Percentiles rank a stretch among this genome's conserved stretches.
phyloP scores from a whole-genome alignment of 2,888 invertebrate genomes.

The Orthonevra nobilis region DNA sequence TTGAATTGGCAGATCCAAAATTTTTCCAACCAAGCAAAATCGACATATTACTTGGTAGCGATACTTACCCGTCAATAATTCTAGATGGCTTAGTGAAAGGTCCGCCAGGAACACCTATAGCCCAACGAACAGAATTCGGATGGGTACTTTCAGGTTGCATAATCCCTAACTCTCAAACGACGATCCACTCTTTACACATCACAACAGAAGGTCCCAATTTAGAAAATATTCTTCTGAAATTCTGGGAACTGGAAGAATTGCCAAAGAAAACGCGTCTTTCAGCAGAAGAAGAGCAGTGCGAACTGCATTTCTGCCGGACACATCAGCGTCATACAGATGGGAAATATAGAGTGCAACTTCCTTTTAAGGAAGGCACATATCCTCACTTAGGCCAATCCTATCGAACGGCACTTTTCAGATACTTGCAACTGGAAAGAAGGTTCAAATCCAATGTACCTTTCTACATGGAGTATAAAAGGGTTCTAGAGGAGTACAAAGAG shows the following conservation, averaged over 20 bases:
- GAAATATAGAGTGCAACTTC: neutral
- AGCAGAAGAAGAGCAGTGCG: conserved; percentile 1
- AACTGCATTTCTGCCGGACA: conserved; percentile 9
- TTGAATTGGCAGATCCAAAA: no score
- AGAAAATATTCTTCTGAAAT: neutral
- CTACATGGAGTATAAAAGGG: neutral
- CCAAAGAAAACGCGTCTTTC: neutral
- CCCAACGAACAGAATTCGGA: conserved; percentile 1
- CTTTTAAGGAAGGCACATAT: conserved; percentile 7
- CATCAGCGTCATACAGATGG: neutral
- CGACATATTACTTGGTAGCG: conserved; percentile 13
- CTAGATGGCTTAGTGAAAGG: no score
- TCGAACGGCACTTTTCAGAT: neutral
- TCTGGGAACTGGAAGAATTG: conserved; percentile 21
- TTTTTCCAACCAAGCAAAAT: no score
- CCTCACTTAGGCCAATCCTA: conserved; percentile 3
- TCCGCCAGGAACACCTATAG: no score
- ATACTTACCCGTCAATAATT: conserved; percentile 5
- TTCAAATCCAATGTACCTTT: neutral
- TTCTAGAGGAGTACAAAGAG: neutral
- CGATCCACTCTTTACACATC: neutral
- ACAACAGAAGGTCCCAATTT: neutral
- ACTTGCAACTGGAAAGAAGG: conserved; percentile 11
- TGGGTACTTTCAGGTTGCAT: conserved; percentile 1
- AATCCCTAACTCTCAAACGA: neutral